These are phyloP conservation scores for Cryptus viduatorius DNA, from an alignment of 2,888 invertebrate genomes.

Conservation along the genomic window DNA sequence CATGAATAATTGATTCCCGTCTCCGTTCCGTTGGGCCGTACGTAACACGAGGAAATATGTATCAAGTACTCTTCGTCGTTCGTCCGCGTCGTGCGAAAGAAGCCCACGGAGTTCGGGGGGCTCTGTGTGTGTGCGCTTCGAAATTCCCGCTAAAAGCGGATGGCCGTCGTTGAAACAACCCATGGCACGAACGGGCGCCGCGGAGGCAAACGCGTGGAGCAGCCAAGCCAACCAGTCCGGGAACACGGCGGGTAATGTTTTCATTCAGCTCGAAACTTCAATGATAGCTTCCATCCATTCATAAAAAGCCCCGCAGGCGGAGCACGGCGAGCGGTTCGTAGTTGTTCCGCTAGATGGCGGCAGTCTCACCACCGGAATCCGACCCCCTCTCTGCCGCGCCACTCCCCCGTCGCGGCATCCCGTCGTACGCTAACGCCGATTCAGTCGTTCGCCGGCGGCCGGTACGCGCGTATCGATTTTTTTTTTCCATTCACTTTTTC, in stretches of 20 bases:
- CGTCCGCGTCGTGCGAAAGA: background rate
- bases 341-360: constrained; percentile 81
- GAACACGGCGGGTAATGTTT: constrained; percentile 78
- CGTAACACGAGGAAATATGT: background rate
- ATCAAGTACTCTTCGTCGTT: background rate
- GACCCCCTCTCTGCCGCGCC: constrained; percentile 61
- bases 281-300: constrained; percentile 85
- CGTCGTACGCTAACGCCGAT: constrained; percentile 73
- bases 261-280: constrained; percentile 85
- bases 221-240: constrained; percentile 50
- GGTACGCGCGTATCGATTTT: constrained; percentile 73
- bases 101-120: background rate
- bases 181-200: constrained; percentile 68
- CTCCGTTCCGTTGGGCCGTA: background rate
- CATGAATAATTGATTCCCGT: constrained; percentile 31
- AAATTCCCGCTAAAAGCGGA: constrained; percentile 70
- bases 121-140: constrained; percentile 49
- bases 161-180: constrained; percentile 70
- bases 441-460: constrained; percentile 80
- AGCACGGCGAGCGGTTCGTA: constrained; percentile 68
- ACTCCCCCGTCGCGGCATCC: constrained; percentile 50
- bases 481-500: constrained; percentile 51
- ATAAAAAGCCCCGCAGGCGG: constrained; percentile 83
- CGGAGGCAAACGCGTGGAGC: constrained; percentile 61
- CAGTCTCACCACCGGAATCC: constrained; percentile 70